Conservation (phyloP, 2,113 vertebrate species). For the Clarias gariepinus region DNA sequence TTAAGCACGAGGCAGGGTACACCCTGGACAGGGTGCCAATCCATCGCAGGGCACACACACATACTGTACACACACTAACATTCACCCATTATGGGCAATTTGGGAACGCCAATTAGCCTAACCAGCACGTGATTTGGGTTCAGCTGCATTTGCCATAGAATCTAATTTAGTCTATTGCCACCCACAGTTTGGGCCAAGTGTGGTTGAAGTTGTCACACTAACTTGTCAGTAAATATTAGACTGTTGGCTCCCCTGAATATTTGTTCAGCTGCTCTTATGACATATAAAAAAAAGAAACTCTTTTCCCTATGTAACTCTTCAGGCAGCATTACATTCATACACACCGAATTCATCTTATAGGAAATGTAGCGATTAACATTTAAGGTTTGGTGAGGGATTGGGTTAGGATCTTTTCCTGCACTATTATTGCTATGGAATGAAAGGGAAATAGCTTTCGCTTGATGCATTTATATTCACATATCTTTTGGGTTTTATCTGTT, state of each 20-base stretch:
- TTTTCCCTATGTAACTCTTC: not conserved
- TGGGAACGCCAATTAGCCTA: too few species aligned
- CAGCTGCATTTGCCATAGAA: not conserved
- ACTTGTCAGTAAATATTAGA: not conserved
- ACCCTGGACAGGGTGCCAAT: too few species aligned
- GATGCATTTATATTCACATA: not conserved
- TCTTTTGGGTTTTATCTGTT: not conserved
- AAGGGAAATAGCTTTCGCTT: not conserved
- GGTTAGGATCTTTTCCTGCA: not conserved
- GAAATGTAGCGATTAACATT: not conserved
- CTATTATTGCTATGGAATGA: not conserved
- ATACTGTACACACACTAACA: too few species aligned
- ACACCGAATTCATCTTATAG: not conserved
- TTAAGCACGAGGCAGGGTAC: too few species aligned
- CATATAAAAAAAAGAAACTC: not conserved
- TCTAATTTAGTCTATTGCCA: not conserved
- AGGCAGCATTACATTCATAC: not conserved
- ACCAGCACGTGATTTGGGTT: not conserved
- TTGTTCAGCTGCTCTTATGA: not conserved
- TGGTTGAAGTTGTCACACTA: not conserved
- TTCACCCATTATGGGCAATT: too few species aligned
- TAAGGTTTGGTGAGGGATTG: not conserved
- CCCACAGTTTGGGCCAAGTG: not conserved
- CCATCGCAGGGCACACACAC: too few species aligned
- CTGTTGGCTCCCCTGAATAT: not conserved